Evolutionary conservation across 2,797 vertebrate genomes (phyloP), one percentile per base, ranked within the genome.

Genomic region (Poecilia picta): DNA sequence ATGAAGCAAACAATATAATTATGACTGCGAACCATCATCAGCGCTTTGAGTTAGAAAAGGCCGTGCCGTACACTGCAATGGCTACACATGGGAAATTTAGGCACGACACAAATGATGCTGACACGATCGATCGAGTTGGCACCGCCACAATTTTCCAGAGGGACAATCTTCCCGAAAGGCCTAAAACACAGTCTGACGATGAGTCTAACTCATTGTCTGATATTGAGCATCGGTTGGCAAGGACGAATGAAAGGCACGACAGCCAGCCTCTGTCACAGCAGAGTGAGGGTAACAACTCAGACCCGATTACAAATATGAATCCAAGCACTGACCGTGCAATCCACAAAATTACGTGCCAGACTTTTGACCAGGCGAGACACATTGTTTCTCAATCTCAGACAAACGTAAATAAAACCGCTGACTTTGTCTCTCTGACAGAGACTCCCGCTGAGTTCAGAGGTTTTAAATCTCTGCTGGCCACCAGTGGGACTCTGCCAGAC

Each of bases 131-230:
- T 78, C 53, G 0, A 49, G 75, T 55, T 73, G 74, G 46, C 57
- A 74, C 46, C 1, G 12, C 25, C 36, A 72, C 75, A 70, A 73
- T 83, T 64, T 46, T 59, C 31, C 46, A 74, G 31, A 77, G 79
- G 79, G 53, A 76, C 7, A 70, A 47, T 81, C n/a, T 16, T n/a
- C 31, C 49, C 1, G 10, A 79, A 79, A 74, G 43, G n/a, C 11
- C 74, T 70, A 77, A 78, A 86, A 79, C 74, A 25, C 75, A 79
- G 20, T 5, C 76, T 51, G 79, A 85, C 75, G 73, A 79, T 84
- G 46, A 74, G 66, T 55, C 71, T 51, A 81, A 80, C 36, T 73
- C 25, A 71, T 41, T 73, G 72, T 74, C 64, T 78, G 75, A 85
- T 68, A 43, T 15, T 13, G 57, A 70, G 36, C 53, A 6, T 76